A percentile compares a stretch with the other conserved stretches of the same genome.
Evolutionary conservation across 2,797 vertebrate genomes (phyloP).

Genomic region (Heterohyrax brucei): DNA sequence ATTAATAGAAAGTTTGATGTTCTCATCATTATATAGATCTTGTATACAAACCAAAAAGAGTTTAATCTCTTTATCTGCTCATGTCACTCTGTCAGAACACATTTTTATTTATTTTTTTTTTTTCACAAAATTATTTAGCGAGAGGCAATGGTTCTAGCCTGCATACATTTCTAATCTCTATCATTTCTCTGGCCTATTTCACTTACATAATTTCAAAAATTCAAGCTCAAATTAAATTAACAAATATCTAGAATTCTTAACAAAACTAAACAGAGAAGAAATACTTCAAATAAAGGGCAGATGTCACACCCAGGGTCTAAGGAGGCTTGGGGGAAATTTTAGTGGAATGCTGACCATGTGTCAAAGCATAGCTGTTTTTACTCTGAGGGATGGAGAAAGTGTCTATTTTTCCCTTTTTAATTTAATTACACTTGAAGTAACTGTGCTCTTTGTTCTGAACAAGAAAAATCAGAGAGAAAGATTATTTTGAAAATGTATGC

Average conservation of each 20-base stretch:
- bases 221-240: neutral
- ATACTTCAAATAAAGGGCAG: neutral
- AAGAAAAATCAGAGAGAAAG: conserved; percentile 8
- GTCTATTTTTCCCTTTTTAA: neutral
- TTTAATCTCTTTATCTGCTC: neutral
- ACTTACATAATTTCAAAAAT: neutral
- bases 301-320: neutral
- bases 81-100: neutral
- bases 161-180: neutral
- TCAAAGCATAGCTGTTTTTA: neutral
- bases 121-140: neutral
- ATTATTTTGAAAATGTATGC: conserved; percentile 1
- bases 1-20: neutral
- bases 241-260: conserved; percentile 3
- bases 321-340: neutral
- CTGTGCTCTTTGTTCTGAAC: neutral
- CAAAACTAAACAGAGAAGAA: neutral
- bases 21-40: neutral
- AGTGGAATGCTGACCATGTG: neutral
- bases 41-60: neutral
- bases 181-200: neutral
- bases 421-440: conserved; percentile 31
- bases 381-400: neutral
- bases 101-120: neutral
- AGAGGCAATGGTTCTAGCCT: neutral